A percentile compares a stretch with the other conserved stretches of the same genome.
These are phyloP conservation scores for Rhizoglyphus robini DNA, from an alignment of 1,140 invertebrate species.

Conservation along the genomic window DNA sequence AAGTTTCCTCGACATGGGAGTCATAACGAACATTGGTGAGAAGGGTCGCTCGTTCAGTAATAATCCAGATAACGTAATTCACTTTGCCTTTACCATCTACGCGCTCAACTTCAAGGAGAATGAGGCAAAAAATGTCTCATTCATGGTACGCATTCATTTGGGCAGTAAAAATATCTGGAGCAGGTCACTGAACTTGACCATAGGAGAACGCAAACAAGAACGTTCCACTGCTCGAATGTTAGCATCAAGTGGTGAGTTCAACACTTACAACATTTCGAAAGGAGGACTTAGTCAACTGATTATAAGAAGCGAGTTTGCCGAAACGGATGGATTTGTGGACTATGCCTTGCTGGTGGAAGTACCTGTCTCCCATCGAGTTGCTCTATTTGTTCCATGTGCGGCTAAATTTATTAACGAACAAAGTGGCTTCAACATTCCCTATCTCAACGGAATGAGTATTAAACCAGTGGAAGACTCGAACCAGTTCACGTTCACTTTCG, in stretches of 20 bases:
- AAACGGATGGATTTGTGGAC: constrained; percentile 16
- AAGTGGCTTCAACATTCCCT: constrained; percentile 26
- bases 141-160: constrained; percentile 17
- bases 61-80: constrained; percentile 22
- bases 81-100: constrained; percentile 23
- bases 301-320: constrained; percentile 3
- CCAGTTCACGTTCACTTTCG: constrained; percentile 24
- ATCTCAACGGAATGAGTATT: not conserved
- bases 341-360: constrained; percentile 22
- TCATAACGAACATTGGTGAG: constrained; percentile 27
- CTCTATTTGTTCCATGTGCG: constrained; percentile 24
- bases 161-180: constrained; percentile 14
- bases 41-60: not conserved
- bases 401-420: constrained; percentile 22
- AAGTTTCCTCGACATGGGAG: constrained; percentile 23
- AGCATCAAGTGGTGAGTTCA: not conserved
- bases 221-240: constrained; percentile 13
- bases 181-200: not conserved
- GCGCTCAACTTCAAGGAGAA: constrained; percentile 22
- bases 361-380: not conserved
- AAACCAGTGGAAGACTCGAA: constrained; percentile 20
- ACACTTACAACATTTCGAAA: not conserved
- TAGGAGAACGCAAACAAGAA: constrained; percentile 19
- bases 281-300: constrained; percentile 9
- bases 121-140: constrained; percentile 17